These are phyloP conservation scores for Achlya flavicornis DNA, from an alignment of 2,888 invertebrate genomes.

Conservation along the genomic window DNA sequence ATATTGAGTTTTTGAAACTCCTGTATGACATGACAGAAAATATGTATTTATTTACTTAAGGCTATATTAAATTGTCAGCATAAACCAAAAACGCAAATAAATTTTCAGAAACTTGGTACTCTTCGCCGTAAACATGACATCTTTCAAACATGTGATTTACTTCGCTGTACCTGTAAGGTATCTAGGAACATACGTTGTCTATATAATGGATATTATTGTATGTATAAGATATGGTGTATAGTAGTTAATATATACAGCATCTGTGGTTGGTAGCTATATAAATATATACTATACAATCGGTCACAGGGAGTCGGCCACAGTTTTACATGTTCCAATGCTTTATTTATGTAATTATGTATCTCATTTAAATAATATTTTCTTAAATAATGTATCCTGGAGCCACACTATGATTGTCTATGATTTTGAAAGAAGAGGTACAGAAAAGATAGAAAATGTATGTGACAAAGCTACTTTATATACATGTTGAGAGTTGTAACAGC, in stretches of 20 bases:
- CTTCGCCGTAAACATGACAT: background rate
- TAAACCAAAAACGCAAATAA: too few species aligned
- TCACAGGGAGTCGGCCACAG: conserved; percentile 46
- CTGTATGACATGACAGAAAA: too few species aligned
- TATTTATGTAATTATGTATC: background rate
- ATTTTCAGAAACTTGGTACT: too few species aligned
- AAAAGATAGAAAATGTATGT: too few species aligned
- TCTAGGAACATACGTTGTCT: background rate
- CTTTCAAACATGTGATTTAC: background rate
- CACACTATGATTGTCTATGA: background rate
- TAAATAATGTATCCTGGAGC: background rate
- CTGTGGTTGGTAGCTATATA: conserved; percentile 21
- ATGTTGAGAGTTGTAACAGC: too few species aligned
- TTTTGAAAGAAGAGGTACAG: background rate
- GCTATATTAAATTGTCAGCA: too few species aligned
- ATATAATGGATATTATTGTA: background rate
- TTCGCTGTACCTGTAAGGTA: background rate
- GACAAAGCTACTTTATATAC: too few species aligned
- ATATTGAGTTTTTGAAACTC: too few species aligned
- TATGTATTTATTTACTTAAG: too few species aligned
- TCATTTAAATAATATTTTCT: background rate
- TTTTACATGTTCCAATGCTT: conserved; percentile 32
- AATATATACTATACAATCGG: conserved; percentile 39
- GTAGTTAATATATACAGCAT: conserved; percentile 35
- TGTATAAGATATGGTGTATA: conserved; percentile 27